Evolutionary conservation across 2,888 invertebrate species (phyloP), one percentile per base, ranked within the genome.

Genomic region (Chloroclysta siterata): DNA sequence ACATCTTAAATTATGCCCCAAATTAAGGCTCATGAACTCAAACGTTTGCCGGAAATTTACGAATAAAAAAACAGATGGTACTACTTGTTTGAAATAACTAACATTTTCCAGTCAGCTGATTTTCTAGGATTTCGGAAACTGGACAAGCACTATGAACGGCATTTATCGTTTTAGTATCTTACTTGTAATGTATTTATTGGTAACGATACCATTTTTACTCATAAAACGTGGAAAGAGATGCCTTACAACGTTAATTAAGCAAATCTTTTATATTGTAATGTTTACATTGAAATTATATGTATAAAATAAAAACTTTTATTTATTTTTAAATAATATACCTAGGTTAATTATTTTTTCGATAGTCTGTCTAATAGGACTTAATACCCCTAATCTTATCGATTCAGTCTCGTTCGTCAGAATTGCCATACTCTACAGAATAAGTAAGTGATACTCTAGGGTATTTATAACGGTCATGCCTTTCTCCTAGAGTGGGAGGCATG

Each of bases 221-320:
- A 60, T 66, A 60, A 59, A 64, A 62, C 67, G 64, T 68, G 55
- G 70, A 71, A 75, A 69, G 69, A 78, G 73, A 80, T 80, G 82
- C 81, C 82, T 81, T 81, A 76, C 70, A 68, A 72, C 76, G 74
- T 81, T 78, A 68, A 73, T 73, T 76, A 73, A 66, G 66, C 68
- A 63, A 74, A 69, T 73, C 70, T 76, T 80, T 72, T 72, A 60
- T 70, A 72, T 46, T 77, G 75, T 79, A 79, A 80, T 70, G 78
- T 83, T 83, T 81, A 75, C 68, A 81, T 70, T 81, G 77, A 82
- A 80, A 72, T 17, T 70, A 66, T 61, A 69, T 63, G 17, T 59
- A 54, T 17, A 51, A 62, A 53, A 48, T 48, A 6, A 13, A 28
- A n/a, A 28, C 13, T 52, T 7, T 29, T 41, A 11, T 8, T 47